Base-by-base conservation (phyloP, 1,140 invertebrate genomes). In the Berghia stephanieae region DNA sequence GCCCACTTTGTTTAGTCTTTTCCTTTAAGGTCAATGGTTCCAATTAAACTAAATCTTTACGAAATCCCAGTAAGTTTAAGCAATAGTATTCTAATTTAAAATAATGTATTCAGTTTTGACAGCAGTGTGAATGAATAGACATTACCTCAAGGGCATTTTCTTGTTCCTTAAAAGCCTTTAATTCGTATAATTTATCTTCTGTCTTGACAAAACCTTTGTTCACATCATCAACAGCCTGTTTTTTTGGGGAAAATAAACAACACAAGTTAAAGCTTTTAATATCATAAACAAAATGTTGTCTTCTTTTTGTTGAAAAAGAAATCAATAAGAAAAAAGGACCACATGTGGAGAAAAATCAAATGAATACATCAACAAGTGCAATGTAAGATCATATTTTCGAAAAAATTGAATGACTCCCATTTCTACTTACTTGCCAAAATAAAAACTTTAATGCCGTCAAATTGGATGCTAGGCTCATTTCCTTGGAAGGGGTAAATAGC, bases 151-250 rank as follows among this genome's bases (percentile, higher is more conserved):
- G 89, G 83, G 95, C 96, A 85, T 96, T 93, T 34, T 94, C 93
- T 57, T 94, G 92, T 86, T 98, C 96, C 88, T 98, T 96, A 44
- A 98, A 91, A 27, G 96, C 96, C 91, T 98, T 98, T 70, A 99
- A 90, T 88, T 98, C 96, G 90, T 98, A 98, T 1, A 98, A 91
- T 70, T 95, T 92, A 78, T 97, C 96, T 21, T 94, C 95, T 46
- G 96, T 94, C 70, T 93, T 93, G 79, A 98, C 95, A 87, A 96
- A 94, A 63, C 96, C 96, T 80, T 96, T 93, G 89, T 98, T 98
- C 36, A 98, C 96, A 87, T 97, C 96, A 87, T 98, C 97, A 10
- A 98, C 94, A 0, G 96, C 95, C 92, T 92, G 80, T n/a, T n/a
- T n/a, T n/a, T n/a, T n/a, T n/a, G n/a, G n/a, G n/a, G n/a, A n/a